Percentiles rank a stretch among this genome's conserved stretches.
phyloP scores from a whole-genome alignment of 2,797 vertebrate genomes.

The Salarias fasciatus region DNA sequence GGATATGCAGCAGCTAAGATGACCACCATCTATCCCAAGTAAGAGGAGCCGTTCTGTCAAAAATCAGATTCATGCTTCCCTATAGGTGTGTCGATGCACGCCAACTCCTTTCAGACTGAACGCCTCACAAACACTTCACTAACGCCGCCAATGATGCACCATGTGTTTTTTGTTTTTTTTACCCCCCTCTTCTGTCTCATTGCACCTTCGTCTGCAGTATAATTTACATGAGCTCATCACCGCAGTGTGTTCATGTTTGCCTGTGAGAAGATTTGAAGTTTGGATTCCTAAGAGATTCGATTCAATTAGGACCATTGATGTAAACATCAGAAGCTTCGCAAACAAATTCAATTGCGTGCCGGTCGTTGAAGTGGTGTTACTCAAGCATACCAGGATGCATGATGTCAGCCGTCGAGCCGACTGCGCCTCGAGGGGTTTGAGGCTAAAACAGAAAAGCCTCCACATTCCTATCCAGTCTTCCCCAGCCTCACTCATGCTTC shows the following conservation, averaged over 20 bases:
- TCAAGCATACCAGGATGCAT: constrained; percentile 49
- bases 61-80: background rate
- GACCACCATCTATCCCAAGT: constrained; percentile 94
- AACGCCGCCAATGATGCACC: no score
- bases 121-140: no score
- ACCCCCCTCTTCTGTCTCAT: no score
- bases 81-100: background rate
- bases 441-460: constrained; percentile 64
- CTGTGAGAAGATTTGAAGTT: no score
- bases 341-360: constrained; percentile 42
- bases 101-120: constrained; percentile 3
- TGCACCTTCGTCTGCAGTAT: no score
- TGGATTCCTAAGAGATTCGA: no score
- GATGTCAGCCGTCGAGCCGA: constrained; percentile 63
- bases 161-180: no score
- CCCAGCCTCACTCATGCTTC: constrained; percentile 61
- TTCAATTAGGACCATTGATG: no score
- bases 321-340: constrained; percentile 4
- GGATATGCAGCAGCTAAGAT: constrained; percentile 93
- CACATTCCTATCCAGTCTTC: constrained; percentile 66
- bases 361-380: constrained; percentile 33
- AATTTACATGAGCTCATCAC: no score
- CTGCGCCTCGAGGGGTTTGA: constrained; percentile 66
- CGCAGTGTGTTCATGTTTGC: no score
- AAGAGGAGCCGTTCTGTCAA: constrained; percentile 53